Conservation (phyloP, 1,140 invertebrate genomes). For the Archivesica marissinica region DNA sequence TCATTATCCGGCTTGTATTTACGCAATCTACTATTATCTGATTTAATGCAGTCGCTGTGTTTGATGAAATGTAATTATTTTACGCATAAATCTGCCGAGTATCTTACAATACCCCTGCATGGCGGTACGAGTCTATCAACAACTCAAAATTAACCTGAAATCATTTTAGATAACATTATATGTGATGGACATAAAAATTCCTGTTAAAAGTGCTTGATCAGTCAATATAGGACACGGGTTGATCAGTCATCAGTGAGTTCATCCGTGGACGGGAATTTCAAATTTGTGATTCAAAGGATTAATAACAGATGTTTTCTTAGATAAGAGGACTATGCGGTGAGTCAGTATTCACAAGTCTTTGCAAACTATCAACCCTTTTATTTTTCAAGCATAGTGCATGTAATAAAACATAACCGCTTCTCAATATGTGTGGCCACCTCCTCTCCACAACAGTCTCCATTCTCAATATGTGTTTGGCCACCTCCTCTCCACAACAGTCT, state of each 20-base stretch:
- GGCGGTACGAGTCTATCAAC: not conserved
- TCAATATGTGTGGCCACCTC: no score
- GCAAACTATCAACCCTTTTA: not conserved
- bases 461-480: no score
- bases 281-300: not conserved
- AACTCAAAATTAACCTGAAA: constrained; percentile 27
- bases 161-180: constrained; percentile 53
- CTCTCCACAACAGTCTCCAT: no score
- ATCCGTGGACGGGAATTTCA: not conserved
- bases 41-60: constrained; percentile 53
- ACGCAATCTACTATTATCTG: constrained; percentile 24
- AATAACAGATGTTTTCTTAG: no score
- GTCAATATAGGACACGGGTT: not conserved
- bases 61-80: constrained; percentile 55
- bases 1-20: not conserved
- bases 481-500: no score
- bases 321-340: not conserved
- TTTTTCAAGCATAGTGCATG: no score
- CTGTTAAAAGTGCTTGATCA: not conserved
- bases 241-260: constrained; percentile 21
- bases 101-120: not conserved
- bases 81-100: constrained; percentile 44
- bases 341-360: not conserved
- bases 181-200: constrained; percentile 55
- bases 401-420: no score